Conservation (phyloP, 2,113 vertebrate genomes). For the Tragelaphus buxtoni region DNA sequence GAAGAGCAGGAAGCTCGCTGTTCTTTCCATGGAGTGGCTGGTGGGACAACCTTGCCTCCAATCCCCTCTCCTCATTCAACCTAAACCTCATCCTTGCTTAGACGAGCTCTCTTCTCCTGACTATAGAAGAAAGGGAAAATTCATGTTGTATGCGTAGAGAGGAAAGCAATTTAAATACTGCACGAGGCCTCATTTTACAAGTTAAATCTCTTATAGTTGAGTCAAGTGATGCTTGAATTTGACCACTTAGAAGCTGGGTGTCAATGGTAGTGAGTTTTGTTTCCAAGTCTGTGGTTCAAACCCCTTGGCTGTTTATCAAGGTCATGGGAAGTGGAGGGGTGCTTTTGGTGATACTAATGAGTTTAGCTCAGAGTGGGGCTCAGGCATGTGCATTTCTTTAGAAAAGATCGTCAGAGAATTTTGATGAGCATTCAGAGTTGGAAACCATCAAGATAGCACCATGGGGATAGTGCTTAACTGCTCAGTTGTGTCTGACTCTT, state of each 20-base stretch:
- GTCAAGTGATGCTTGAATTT: not conserved
- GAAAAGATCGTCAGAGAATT: not conserved
- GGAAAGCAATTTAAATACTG: not conserved
- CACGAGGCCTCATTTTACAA: not conserved
- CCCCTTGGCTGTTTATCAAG: not conserved
- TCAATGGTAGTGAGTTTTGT: not conserved
- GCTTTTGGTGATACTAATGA: not conserved
- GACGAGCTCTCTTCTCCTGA: not conserved
- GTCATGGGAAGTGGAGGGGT: not conserved
- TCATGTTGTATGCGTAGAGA: not conserved
- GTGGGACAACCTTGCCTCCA: accelerated
- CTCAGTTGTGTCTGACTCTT: not conserved
- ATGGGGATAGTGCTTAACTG: not conserved
- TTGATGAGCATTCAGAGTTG: not conserved
- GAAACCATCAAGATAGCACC: not conserved
- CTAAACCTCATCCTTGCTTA: not conserved
- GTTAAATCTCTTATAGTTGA: not conserved
- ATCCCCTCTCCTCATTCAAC: not conserved
- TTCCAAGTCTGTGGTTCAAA: not conserved
- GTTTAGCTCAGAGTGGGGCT: not conserved
- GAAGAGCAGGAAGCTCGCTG: not conserved
- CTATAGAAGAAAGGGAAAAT: not conserved
- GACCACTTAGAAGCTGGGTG: not conserved
- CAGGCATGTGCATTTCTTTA: not conserved
- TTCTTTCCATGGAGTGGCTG: not conserved